Evolutionary conservation across 2,888 invertebrate species (phyloP).

Genomic region (Cerastis rubricosa): DNA sequence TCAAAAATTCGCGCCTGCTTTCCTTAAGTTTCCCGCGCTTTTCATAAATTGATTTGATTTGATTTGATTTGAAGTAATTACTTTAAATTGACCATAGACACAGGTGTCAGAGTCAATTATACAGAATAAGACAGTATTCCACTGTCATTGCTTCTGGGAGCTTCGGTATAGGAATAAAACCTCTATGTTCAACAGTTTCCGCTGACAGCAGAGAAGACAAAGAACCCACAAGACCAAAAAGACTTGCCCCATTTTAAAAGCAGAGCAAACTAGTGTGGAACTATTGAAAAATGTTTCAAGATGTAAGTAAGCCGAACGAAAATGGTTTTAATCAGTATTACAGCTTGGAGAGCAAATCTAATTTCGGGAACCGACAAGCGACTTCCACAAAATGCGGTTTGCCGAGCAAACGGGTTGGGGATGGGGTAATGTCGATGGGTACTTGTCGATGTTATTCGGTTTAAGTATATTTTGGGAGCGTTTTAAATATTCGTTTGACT

Average conservation of each 20-base stretch:
- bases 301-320: constrained; percentile 62
- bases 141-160: not conserved
- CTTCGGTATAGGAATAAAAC: not conserved
- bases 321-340: constrained; percentile 83
- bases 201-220: not conserved
- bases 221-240: not conserved
- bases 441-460: not conserved
- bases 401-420: constrained; percentile 75
- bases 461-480: too few relatives aligned
- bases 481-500: too few relatives aligned
- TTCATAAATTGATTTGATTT: too few relatives aligned
- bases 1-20: too few relatives aligned
- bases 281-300: constrained; percentile 61
- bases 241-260: constrained; percentile 29
- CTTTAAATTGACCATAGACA: too few relatives aligned
- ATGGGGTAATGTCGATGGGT: constrained; percentile 53
- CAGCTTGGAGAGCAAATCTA: constrained; percentile 84
- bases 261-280: constrained; percentile 20
- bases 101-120: too few relatives aligned
- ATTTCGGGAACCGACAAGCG: constrained; percentile 80
- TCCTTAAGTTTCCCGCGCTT: too few relatives aligned
- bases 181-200: not conserved
- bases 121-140: too few relatives aligned
- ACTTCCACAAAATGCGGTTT: constrained; percentile 84
- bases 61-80: too few relatives aligned